Conservation (phyloP, 2,797 vertebrate genomes). For the Trichosurus vulpecula region DNA sequence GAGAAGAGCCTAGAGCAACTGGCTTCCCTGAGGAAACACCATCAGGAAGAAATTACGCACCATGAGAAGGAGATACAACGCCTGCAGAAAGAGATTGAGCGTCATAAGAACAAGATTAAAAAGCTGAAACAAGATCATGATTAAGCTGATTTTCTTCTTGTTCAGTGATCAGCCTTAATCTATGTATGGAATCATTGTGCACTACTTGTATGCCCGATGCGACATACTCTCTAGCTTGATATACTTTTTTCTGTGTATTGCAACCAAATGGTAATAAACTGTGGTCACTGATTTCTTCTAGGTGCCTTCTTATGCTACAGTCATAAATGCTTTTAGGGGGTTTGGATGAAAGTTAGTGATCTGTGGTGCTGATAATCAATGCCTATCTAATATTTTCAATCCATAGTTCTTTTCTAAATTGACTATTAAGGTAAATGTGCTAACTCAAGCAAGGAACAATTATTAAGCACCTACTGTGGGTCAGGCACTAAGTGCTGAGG, state of each 20-base stretch:
- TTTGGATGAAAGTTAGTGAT: not conserved
- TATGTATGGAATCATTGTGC: not conserved
- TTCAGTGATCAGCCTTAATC: not conserved
- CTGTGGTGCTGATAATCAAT: not conserved
- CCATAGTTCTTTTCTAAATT: not conserved
- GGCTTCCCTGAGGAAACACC: slow-evolving; percentile 88
- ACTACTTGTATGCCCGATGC: not conserved
- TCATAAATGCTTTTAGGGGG: not conserved
- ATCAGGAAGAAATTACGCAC: slow-evolving; percentile 92
- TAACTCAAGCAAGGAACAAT: not conserved
- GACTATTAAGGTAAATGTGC: not conserved
- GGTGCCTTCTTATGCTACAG: slow-evolving; percentile 16
- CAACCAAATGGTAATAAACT: slow-evolving; percentile 70
- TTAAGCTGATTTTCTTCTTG: slow-evolving; percentile 58
- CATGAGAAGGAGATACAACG: slow-evolving; percentile 93
- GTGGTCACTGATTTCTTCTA: slow-evolving; percentile 42
- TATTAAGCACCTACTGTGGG: not conserved
- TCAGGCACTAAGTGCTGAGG: not conserved
- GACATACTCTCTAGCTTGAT: slow-evolving; percentile 30
- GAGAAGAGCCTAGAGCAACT: slow-evolving; percentile 91
- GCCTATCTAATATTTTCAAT: not conserved
- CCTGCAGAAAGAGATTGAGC: slow-evolving; percentile 92
- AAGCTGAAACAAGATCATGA: slow-evolving; percentile 86
- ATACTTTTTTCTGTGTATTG: slow-evolving; percentile 57
- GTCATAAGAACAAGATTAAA: slow-evolving; percentile 92